Evolutionary conservation across 2,888 invertebrate species (phyloP).

Genomic region (Orthosia gracilis): DNA sequence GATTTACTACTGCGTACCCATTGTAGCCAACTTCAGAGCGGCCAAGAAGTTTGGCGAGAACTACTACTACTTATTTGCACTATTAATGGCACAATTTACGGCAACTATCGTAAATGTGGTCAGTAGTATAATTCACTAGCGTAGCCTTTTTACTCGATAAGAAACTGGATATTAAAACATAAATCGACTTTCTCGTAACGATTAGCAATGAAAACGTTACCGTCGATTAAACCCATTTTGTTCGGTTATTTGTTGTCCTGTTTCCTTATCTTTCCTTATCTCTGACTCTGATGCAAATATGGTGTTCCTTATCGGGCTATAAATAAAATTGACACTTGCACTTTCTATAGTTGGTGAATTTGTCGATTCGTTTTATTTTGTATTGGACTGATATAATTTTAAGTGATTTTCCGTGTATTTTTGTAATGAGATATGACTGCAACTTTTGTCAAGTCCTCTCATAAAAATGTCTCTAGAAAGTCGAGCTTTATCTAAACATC

Average conservation of each 20-base stretch:
- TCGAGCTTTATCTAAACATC: neutral
- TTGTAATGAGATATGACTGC: neutral
- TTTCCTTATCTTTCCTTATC: constrained; percentile 65
- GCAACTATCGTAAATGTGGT: constrained; percentile 20
- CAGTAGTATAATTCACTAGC: constrained; percentile 39
- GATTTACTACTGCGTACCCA: no score
- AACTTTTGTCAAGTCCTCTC: neutral
- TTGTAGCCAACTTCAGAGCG: no score
- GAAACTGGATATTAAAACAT: constrained; percentile 64
- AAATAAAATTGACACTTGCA: constrained; percentile 72
- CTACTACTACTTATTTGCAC: constrained; percentile 10
- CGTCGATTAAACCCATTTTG: constrained; percentile 67
- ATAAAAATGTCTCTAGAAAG: neutral
- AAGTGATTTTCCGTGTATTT: constrained; percentile 29
- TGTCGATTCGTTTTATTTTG: constrained; percentile 63
- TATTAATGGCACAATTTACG: constrained; percentile 41
- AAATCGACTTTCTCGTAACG: constrained; percentile 70
- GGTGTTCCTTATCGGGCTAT: constrained; percentile 69
- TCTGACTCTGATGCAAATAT: constrained; percentile 69
- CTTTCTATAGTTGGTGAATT: constrained; percentile 71
- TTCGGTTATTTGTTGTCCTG: constrained; percentile 69
- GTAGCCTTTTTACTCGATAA: constrained; percentile 54
- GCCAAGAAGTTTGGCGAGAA: no score
- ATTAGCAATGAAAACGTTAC: constrained; percentile 71
- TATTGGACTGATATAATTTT: constrained; percentile 28